phyloP scores from a whole-genome alignment of 1,140 invertebrate species.

The Mercenaria mercenaria region DNA sequence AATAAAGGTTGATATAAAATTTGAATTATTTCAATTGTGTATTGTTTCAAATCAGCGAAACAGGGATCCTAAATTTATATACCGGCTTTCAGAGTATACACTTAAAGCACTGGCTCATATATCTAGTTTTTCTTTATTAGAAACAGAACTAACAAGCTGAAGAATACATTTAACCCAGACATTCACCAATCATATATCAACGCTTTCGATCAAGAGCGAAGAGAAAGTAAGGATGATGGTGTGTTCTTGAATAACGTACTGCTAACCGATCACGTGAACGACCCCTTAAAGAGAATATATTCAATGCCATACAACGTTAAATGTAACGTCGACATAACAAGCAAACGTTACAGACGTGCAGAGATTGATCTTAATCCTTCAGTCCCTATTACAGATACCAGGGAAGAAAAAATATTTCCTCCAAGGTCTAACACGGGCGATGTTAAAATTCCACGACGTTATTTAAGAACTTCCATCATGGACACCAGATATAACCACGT shows the following conservation, averaged over 20 bases:
- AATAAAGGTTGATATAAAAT: too few species aligned
- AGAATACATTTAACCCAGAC: neutral
- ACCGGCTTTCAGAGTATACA: too few species aligned
- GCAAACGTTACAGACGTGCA: too few species aligned
- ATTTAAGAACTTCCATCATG: neutral
- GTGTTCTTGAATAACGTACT: neutral
- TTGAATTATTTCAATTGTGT: too few species aligned
- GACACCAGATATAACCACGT: neutral
- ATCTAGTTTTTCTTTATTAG: neutral
- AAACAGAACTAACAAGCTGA: neutral
- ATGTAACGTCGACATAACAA: too few species aligned
- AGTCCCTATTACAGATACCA: too few species aligned
- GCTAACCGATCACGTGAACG: neutral
- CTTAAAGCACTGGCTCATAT: too few species aligned
- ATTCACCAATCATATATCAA: neutral
- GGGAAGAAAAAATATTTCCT: too few species aligned
- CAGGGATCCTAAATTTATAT: too few species aligned
- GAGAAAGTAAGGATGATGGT: neutral
- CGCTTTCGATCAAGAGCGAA: neutral
- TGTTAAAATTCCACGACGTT: neutral
- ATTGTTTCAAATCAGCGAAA: too few species aligned
- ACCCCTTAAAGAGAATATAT: neutral
- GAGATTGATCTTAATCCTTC: too few species aligned
- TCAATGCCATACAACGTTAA: neutral
- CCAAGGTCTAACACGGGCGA: too few species aligned